Evolutionary conservation across 2,888 invertebrate species (phyloP), one percentile per base, ranked within the genome.

Genomic region (Leucania comma): DNA sequence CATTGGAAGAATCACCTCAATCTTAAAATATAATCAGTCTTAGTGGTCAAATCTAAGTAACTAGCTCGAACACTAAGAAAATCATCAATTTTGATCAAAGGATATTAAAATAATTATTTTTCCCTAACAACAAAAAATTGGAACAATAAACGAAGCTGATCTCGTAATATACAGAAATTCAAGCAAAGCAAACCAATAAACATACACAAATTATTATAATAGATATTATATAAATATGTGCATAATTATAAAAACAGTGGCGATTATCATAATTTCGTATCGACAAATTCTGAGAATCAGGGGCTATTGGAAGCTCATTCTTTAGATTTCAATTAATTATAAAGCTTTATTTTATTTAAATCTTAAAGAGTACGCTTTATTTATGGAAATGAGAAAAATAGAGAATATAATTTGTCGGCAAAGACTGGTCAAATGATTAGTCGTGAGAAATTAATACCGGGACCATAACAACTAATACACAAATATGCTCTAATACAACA

Each of bases 201-300:
- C 58, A 65, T 59, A n/a, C 29, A 46, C 48, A 77, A 77, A 26
- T 64, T 70, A 77, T 67, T 61, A 67, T 62, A 60, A 64, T 53
- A 38, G 71, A 54, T 51, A 64, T 66, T 29, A 38, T 46, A 72
- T 65, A 73, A 67, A 68, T 67, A 81, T 80, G 72, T 82, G 35
- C 81, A 82, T 81, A 64, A 71, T 70, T 69, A 71, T 51, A 20
- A 38, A 53, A 65, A 64, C 58, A 54, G 54, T 58, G 60, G 32
- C 53, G 6, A 83, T 83, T 70, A 83, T 68, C 81, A 78, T 83
- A 72, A 78, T 68, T 78, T 75, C 17, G 50, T 74, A 74, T 71
- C 51, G 74, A 70, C 64, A 51, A 58, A 58, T 81, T 72, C 84
- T 54, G 32, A 58, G 81, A 82, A 82, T 1, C 22, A 26, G 17